Base-by-base conservation (phyloP, 2,888 invertebrate species). In the Tricholauxania praeusta region DNA sequence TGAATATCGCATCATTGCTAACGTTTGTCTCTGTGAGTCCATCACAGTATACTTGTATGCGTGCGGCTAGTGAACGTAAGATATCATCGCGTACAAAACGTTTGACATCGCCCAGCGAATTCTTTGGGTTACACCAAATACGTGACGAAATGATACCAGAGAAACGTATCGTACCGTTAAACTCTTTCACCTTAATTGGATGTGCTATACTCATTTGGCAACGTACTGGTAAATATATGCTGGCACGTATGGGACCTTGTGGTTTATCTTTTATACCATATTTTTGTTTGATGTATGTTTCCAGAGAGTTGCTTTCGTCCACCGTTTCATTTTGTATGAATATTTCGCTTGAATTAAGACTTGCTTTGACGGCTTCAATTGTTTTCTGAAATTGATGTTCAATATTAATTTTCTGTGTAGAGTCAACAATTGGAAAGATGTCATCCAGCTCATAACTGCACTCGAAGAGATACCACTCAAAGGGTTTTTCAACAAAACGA, bases 21-120 rank as follows among this genome's bases (percentile, higher is more conserved):
- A 83, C 82, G 75, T 83, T 83, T 1, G 85, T 81, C 74, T 85
- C 86, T 39, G 96, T 94, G 70, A 97, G 89, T 72, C 96, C 96
- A 87, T 97, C 97, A 89, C 96, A 96, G 83, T 97, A 95, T 90
- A 97, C 94, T 81, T 96, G 96, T 82, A 97, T 91, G 75, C 97
- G 89, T 14, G 96, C 93, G 14, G 93, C 91, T 72, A 97, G 88
- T 70, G 97, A 97, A 73, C 97, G 89, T 76, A 96, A 89, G 32
- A 97, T 91, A 83, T 98, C 97, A 84, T 94, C 92, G 82, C 93
- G 93, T 14, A 97, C 89, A 28, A 94, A 94, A 77, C 88, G 87
- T 32, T 92, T 90, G 1, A 93, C 93, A 83, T 94, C 93, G 64
- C 89, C 89, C 47, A 96, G 90, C 3, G 92, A 93, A 5, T 93